These are phyloP conservation scores for Coregonus suidteri DNA, from an alignment of 2,797 vertebrate species.

Conservation along the genomic window DNA sequence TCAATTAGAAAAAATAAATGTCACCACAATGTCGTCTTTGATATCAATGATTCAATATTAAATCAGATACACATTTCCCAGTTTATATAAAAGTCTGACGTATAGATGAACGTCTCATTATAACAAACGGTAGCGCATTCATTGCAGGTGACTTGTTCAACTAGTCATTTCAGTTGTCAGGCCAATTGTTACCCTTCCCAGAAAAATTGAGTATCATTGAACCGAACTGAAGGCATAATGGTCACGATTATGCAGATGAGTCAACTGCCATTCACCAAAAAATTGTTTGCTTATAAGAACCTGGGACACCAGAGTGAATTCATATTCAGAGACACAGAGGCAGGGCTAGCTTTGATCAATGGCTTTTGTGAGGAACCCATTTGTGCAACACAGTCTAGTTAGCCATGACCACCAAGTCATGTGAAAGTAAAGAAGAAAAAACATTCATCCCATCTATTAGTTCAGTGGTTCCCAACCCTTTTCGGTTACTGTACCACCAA, in stretches of 20 bases:
- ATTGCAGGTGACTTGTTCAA: slow-evolving; percentile 25
- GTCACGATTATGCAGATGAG: neutral
- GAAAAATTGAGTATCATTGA: neutral
- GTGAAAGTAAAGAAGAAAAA: slow-evolving; percentile 23
- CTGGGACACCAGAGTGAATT: slow-evolving; percentile 33
- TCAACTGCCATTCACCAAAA: slow-evolving; percentile 32
- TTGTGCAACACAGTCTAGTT: slow-evolving; percentile 67
- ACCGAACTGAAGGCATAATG: neutral
- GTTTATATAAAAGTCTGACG: slow-evolving; percentile 33
- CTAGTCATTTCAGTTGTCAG: neutral
- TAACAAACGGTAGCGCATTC: slow-evolving; percentile 25
- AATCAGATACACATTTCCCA: slow-evolving; percentile 30
- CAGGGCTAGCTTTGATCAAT: slow-evolving; percentile 68
- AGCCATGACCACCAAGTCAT: slow-evolving; percentile 47
- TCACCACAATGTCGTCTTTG: slow-evolving; percentile 19
- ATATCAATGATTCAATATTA: slow-evolving; percentile 1
- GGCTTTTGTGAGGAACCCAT: slow-evolving; percentile 65
- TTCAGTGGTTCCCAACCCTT: too few relatives aligned
- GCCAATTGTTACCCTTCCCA: neutral
- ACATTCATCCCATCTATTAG: neutral
- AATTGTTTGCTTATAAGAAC: slow-evolving; percentile 47
- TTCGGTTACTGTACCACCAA: too few relatives aligned
- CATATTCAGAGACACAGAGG: slow-evolving; percentile 44
- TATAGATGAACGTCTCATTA: slow-evolving; percentile 9
- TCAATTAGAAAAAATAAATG: neutral